phyloP scores from a whole-genome alignment of 2,888 invertebrate genomes.

The Nemoura dubitans region DNA sequence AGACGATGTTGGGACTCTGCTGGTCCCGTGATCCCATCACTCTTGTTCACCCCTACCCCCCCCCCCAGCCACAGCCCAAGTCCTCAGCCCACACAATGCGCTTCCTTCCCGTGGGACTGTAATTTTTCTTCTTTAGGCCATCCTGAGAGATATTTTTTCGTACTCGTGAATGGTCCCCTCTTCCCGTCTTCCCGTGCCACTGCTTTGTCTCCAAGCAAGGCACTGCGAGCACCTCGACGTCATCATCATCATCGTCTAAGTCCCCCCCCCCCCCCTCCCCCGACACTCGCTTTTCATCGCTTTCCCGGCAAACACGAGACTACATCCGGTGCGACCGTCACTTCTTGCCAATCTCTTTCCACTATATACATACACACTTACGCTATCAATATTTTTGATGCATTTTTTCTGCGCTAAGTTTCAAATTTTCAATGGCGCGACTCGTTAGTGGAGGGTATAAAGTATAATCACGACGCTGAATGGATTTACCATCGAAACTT shows the following conservation, averaged over 20 bases:
- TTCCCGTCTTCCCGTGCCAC: background rate
- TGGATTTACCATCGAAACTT: background rate
- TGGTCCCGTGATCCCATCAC: constrained; percentile 34
- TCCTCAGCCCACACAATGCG: constrained; percentile 8
- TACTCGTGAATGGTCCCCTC: background rate
- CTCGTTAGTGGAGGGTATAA: background rate
- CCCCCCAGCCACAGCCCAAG: background rate
- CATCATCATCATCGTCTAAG: background rate
- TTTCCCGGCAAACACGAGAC: background rate
- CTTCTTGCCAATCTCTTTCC: background rate
- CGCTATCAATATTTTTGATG: background rate
- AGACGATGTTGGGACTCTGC: constrained; percentile 28
- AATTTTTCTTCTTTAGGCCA: constrained; percentile 31
- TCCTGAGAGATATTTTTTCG: constrained; percentile 20
- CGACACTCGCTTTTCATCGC: background rate
- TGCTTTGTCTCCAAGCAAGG: background rate
- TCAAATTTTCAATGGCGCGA: background rate
- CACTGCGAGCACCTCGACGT: background rate
- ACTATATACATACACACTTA: background rate
- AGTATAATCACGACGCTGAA: background rate
- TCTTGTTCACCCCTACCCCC: constrained; percentile 32
- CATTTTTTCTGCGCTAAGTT: background rate
- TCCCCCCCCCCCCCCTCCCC: background rate
- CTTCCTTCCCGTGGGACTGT: constrained; percentile 17
- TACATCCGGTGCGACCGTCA: background rate